phyloP scores from a whole-genome alignment of 1,140 invertebrate species.

The Camponotus pennsylvanicus region DNA sequence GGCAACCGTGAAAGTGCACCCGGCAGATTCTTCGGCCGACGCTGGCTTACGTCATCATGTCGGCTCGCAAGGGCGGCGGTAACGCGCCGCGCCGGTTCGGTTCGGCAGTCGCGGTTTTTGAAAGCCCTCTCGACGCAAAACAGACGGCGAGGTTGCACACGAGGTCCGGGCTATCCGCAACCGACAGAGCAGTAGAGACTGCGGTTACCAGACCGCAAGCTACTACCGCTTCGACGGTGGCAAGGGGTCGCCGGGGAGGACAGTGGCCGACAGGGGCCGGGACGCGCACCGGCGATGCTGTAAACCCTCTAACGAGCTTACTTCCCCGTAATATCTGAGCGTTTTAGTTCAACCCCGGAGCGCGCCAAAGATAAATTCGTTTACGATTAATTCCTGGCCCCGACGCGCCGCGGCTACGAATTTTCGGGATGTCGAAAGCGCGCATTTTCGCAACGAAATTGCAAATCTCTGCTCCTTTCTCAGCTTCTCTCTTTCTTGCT shows the following conservation, averaged over 20 bases:
- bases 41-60: slow-evolving; percentile 68
- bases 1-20: slow-evolving; percentile 69
- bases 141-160: slow-evolving; percentile 78
- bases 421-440: slow-evolving; percentile 38
- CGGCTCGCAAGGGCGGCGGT: slow-evolving; percentile 64
- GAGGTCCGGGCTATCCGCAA: slow-evolving; percentile 79
- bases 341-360: slow-evolving; percentile 81
- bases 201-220: slow-evolving; percentile 83
- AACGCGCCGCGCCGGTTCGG: slow-evolving; percentile 63
- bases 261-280: slow-evolving; percentile 37
- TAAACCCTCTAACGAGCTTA: slow-evolving; percentile 84
- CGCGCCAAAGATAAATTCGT: slow-evolving; percentile 82
- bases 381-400: slow-evolving; percentile 81
- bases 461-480: background rate
- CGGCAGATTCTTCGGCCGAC: slow-evolving; percentile 49
- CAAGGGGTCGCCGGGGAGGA: slow-evolving; percentile 57
- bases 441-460: slow-evolving; percentile 30
- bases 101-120: slow-evolving; percentile 81
- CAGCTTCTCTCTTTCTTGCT: background rate
- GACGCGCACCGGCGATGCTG: slow-evolving; percentile 71
- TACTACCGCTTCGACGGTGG: slow-evolving; percentile 76
- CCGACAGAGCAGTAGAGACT: slow-evolving; percentile 82
- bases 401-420: slow-evolving; percentile 45
- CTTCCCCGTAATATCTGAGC: slow-evolving; percentile 83
- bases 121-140: slow-evolving; percentile 81